Evolutionary conservation across 2,113 vertebrate species (phyloP), one percentile per base, ranked within the genome.

Genomic region (Pseudopipra pipra): DNA sequence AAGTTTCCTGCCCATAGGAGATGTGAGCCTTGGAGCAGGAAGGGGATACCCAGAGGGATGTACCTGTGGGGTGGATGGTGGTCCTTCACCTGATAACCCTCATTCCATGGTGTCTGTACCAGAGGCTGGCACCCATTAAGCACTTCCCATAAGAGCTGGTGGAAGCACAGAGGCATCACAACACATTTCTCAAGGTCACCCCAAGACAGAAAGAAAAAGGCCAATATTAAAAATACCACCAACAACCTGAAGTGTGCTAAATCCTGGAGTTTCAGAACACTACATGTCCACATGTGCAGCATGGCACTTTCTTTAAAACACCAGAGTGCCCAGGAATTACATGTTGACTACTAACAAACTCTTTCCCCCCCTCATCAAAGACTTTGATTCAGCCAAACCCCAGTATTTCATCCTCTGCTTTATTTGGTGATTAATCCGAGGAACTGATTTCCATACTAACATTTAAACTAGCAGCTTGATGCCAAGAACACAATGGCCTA

Each of bases 391-490:
- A 46, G 54, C 52, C 39, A 35, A 72, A 90, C 20, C 6, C 9
- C n/a, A 79, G 8, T 44, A 11, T 93, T 93, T 82, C 25, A 52
- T 54, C 41, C 58, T 76, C 35, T 73, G 37, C 47, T 93, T 81
- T 89, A 47, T 89, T 30, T 65, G 33, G 28, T 63, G 39, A 77
- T 83, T 74, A 66, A 74, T 93, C 54, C 51, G 31, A 85, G 68
- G 16, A 66, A 43, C 15, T 66, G n/a, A 73, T 85, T 86, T 93
- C 35, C 76, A 71, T 35, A 59, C 75, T 79, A 87, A 65, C 82
- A 82, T 96, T 94, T 96, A 90, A 95, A 92, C 58, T 15, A 56
- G 52, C 41, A 78, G 73, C 56, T 55, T 33, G 5, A n/a, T 73
- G 58, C 78, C 6, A 1, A 59, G 37, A 95, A 89, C 35, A 78